phyloP scores from a whole-genome alignment of 2,113 vertebrate species.

The Agapornis roseicollis region DNA sequence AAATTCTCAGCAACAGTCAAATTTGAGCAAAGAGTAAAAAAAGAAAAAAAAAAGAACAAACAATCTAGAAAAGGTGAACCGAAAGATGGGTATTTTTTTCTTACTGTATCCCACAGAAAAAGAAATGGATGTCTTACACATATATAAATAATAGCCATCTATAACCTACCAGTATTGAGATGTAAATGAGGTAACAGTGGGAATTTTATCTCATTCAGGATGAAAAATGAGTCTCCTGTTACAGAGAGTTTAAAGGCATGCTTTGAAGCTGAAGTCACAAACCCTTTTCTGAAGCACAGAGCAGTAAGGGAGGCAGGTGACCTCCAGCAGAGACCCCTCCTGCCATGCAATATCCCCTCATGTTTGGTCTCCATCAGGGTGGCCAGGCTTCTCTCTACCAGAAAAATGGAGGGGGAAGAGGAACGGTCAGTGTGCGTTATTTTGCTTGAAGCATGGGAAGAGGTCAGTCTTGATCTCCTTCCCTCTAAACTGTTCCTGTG shows the following conservation, averaged over 20 bases:
- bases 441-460: not conserved
- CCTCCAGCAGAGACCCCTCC: not conserved
- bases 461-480: not conserved
- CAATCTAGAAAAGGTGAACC: not conserved
- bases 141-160: slow-evolving; percentile 46
- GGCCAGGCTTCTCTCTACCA: accelerated
- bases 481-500: no score
- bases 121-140: slow-evolving; percentile 27
- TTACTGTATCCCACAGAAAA: not conserved
- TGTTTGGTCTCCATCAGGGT: not conserved
- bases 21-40: not conserved
- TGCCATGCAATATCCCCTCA: accelerated
- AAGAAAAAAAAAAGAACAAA: not conserved
- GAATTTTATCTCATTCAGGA: slow-evolving; percentile 27
- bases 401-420: not conserved
- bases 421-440: accelerated
- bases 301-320: not conserved
- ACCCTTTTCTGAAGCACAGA: not conserved
- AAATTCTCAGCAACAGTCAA: slow-evolving; percentile 49
- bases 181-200: slow-evolving; percentile 58
- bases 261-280: not conserved
- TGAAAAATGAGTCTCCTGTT: slow-evolving; percentile 24
- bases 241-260: not conserved
- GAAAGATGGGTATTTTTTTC: not conserved
- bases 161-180: slow-evolving; percentile 50